These are phyloP conservation scores for Drosophila equinoxialis DNA, from an alignment of 1,140 invertebrate species.

Conservation along the genomic window DNA sequence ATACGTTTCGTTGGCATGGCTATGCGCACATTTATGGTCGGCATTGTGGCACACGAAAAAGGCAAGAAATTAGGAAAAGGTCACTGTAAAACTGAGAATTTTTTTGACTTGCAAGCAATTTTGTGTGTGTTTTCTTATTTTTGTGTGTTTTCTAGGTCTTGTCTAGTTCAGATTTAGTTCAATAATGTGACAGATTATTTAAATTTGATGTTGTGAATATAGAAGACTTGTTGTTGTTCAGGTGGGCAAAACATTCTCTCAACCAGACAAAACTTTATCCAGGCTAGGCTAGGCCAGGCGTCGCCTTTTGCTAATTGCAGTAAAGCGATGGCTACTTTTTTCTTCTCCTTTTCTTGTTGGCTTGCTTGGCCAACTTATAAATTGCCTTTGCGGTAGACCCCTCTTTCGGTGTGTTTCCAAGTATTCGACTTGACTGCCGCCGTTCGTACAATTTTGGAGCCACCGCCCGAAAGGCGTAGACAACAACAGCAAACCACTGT, in stretches of 20 bases:
- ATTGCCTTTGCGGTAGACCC: constrained; percentile 25
- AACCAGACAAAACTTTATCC: constrained; percentile 9
- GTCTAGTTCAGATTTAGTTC: background rate
- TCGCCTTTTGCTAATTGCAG: constrained; percentile 60
- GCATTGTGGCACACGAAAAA: constrained; percentile 30
- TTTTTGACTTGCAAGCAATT: constrained; percentile 3
- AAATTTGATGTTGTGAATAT: background rate
- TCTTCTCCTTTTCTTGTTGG: constrained; percentile 5
- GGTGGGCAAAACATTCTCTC: constrained; percentile 1
- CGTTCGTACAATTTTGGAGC: constrained; percentile 44
- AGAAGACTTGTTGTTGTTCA: background rate
- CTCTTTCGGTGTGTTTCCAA: background rate
- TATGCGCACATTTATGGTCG: constrained; percentile 40
- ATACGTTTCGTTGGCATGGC: constrained; percentile 73
- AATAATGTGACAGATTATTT: constrained; percentile 6
- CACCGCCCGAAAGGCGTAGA: constrained; percentile 50
- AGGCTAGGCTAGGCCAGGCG: constrained; percentile 15
- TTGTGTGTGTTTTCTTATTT: background rate
- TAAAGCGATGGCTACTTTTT: constrained; percentile 20
- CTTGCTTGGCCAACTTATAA: constrained; percentile 28
- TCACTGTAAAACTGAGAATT: background rate
- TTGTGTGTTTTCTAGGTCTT: background rate
- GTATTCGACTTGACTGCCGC: constrained; percentile 17
- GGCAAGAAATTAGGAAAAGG: background rate
- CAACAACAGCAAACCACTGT: constrained; percentile 33